Evolutionary conservation across 1,140 invertebrate genomes (phyloP), one percentile per base, ranked within the genome.

Genomic region (Psilanteris sp.): DNA sequence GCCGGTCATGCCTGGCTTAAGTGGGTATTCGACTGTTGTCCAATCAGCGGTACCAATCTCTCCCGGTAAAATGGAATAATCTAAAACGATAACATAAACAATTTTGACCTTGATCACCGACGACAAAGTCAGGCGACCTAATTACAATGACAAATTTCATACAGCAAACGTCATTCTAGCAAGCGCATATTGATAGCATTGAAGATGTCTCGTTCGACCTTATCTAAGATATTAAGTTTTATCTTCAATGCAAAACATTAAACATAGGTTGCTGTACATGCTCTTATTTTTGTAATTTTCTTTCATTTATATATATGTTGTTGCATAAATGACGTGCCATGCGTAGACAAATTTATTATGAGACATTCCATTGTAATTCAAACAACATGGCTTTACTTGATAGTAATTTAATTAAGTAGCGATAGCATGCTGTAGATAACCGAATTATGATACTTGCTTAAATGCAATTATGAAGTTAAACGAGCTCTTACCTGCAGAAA

Each of bases 21-120:
- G 81, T 1, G 91, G 90, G 84, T 91, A 92, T 79, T 92, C 92
- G 1, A 91, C 67, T 16, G 81, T 74, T 22, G 81, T 75, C 87
- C 86, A 89, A 3, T 88, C 87, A 4, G 79, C 36, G 2, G 81
- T 43, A 0, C 14, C 18, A 10, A 83, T 46, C 31, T 85, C 83
- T 4, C 50, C 71, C 1, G 83, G 77, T 52, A 85, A 66, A 31
- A 82, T 78, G 71, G 85, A 74, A 71, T 86, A 87, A 85, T 87
- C 86, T 87, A 87, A 26, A 87, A 87, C 79, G 79, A 62, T 43
- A 74, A 78, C 16, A 39, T 34, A 32, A n/a, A n/a, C n/a, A n/a
- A n/a, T n/a, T n/a, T n/a, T n/a, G n/a, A 34, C 39, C 14, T 46
- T 50, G 20, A 54, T 36, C 37, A 4, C 24, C 24, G n/a, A n/a